Base-by-base conservation (phyloP, 2,797 vertebrate genomes). In the Gadopsis bispinosus region DNA sequence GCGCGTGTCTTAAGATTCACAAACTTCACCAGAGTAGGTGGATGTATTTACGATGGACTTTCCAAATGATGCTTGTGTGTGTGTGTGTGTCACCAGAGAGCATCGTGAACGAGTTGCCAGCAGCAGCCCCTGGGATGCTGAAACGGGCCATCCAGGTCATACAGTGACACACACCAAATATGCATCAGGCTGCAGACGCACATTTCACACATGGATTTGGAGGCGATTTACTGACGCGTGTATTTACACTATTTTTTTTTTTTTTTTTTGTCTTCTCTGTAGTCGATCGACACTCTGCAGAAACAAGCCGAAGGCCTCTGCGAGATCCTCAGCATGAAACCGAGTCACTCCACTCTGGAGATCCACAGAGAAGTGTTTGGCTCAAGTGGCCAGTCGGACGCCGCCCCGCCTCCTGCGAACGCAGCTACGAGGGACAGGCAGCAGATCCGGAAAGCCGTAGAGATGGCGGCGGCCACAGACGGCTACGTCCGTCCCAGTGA, bases 231-330 rank as follows among this genome's bases (percentile, higher is more conserved):
- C 1, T 39, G 3, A 69, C 31, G 2, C 19, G 0, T 12, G 5
- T 13, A 0, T 35, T 35, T 35, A 35, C 33, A 33, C 6, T 35
- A 7, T 4, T 3, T 33, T 22, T 7, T 10, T 10, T 16, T 29
- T 2, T 14, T 14, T 4, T 39, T 50, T 55, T 5, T 26, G 26
- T 26, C 26, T 26, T 26, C 26, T 22, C 26, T 77, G 8, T 85
- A 98, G 97, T 94, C 96, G 5, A 91, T 98, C 63, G 90, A 93
- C 65, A 81, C 74, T 0, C 92, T 98, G 54, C 94, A 96, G 90
- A 94, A 95, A 87, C 96, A 93, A 87, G 96, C 96, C 0, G 94
- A 97, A 56, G 97, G 96, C 29, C 95, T 99, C 82, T 93, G 94
- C 16, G 91, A 96, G 83, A 92, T 95, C 0, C 87, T 98, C 69